Evolutionary conservation across 2,888 invertebrate species (phyloP).

Genomic region (Tenthredo livida): DNA sequence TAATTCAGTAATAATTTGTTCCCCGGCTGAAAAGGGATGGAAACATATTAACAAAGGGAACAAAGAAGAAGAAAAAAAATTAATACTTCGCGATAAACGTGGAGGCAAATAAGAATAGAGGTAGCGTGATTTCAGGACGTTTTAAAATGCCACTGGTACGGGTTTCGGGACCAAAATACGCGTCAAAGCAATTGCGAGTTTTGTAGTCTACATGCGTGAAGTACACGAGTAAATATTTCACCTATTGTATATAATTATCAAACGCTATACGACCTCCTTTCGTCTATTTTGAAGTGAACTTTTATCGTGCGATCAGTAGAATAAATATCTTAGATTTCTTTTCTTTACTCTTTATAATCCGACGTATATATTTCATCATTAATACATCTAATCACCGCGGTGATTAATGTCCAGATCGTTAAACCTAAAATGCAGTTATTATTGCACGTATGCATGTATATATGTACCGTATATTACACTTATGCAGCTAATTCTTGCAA

Average conservation of each 20-base stretch:
- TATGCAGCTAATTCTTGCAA: background rate
- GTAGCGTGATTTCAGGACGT: slow-evolving; percentile 28
- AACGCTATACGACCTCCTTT: slow-evolving; percentile 7
- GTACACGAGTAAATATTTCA: background rate
- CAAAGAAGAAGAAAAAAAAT: background rate
- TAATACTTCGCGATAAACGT: background rate
- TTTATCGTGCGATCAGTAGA: background rate
- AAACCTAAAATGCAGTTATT: background rate
- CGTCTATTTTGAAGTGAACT: background rate
- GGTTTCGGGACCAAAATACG: background rate
- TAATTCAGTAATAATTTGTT: background rate
- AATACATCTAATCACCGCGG: background rate
- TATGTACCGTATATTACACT: background rate
- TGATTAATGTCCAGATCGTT: background rate
- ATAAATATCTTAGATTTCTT: background rate
- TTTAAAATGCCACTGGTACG: background rate
- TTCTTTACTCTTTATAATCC: background rate
- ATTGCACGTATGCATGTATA: background rate
- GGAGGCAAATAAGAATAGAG: slow-evolving; percentile 20
- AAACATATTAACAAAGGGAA: background rate
- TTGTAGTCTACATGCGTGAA: background rate
- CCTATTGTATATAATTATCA: background rate
- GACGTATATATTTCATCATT: background rate
- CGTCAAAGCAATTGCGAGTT: background rate
- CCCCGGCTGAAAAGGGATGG: background rate